Evolutionary conservation across 2,113 vertebrate genomes (phyloP).

Genomic region (Hystrix cristata): DNA sequence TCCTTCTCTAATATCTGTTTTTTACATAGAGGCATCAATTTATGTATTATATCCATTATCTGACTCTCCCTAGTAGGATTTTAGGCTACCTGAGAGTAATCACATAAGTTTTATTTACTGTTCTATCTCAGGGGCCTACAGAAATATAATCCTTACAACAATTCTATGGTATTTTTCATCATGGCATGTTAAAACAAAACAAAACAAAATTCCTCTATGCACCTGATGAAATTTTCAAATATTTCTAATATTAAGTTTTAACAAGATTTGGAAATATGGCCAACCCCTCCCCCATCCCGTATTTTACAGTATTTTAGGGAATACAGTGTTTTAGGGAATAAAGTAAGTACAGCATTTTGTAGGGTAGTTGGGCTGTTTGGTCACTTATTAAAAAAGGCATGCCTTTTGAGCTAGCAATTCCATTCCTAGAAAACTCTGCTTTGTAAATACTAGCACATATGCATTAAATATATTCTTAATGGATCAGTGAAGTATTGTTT

Average conservation of each 20-base stretch:
- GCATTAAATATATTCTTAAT: not conserved
- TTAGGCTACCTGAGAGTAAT: not conserved
- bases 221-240: not conserved
- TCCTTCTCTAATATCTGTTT: not conserved
- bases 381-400: not conserved
- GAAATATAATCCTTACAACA: not conserved
- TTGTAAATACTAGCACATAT: not conserved
- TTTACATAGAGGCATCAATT: not conserved
- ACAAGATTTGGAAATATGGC: not conserved
- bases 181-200: not conserved
- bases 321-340: not conserved
- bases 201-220: not conserved
- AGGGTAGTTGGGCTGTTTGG: not conserved
- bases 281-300: not conserved
- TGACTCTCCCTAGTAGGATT: not conserved
- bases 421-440: not conserved
- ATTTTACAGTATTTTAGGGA: not conserved
- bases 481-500: not conserved
- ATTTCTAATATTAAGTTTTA: not conserved
- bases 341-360: not conserved
- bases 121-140: not conserved
- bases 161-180: not conserved
- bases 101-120: not conserved
- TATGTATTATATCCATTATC: not conserved
- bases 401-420: not conserved